A percentile compares a stretch with the other conserved stretches of the same genome.
Evolutionary conservation across 2,113 vertebrate genomes (phyloP).

Genomic region (Rousettus leschenaultii): DNA sequence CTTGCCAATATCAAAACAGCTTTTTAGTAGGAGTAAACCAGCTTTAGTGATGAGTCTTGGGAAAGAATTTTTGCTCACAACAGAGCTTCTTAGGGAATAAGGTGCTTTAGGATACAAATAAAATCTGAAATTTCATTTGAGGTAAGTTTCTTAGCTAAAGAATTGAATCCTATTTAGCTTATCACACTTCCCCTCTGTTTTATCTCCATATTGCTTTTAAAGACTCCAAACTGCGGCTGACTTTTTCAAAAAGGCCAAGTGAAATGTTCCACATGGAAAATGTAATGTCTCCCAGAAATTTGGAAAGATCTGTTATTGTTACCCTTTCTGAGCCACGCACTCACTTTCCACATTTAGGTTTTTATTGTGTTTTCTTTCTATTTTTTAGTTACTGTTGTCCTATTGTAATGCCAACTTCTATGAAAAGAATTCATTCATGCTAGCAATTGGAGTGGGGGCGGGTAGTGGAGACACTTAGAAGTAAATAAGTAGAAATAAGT

Average conservation of each 20-base stretch:
- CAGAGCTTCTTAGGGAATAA: background rate
- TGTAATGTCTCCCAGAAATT: background rate
- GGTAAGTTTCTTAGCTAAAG: background rate
- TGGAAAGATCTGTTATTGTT: constrained; percentile 16
- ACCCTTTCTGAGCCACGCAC: constrained; percentile 31
- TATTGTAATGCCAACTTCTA: constrained; percentile 43
- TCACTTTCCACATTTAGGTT: constrained; percentile 56
- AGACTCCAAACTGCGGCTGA: background rate
- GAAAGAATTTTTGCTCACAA: background rate
- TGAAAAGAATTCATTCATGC: constrained; percentile 49
- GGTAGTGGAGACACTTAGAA: background rate
- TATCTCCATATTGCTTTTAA: constrained; percentile 17
- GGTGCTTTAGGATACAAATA: background rate
- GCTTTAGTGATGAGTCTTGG: background rate
- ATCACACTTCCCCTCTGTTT: background rate
- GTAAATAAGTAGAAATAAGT: background rate
- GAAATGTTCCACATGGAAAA: constrained; percentile 39
- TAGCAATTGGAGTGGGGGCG: background rate
- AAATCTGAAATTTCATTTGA: background rate
- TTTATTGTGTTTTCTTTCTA: background rate
- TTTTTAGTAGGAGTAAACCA: background rate
- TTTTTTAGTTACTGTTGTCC: background rate
- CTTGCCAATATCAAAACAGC: background rate
- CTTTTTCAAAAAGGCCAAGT: background rate
- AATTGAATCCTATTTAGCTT: background rate